These are phyloP conservation scores for Phalacrocorax brasilianus DNA, from an alignment of 2,113 vertebrate genomes.

Conservation along the genomic window DNA sequence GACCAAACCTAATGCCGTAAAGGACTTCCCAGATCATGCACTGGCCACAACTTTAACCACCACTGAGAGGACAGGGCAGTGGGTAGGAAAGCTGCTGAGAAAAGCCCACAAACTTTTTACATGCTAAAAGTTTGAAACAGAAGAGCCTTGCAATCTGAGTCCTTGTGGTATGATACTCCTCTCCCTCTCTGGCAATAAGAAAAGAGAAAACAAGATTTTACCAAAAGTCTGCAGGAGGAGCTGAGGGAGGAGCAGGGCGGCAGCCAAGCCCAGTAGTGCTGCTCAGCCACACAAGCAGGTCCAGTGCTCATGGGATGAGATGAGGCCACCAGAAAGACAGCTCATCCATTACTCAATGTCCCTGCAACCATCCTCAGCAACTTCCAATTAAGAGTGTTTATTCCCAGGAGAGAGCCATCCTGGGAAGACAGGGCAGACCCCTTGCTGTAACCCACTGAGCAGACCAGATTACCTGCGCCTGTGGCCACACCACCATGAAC, in stretches of 20 bases:
- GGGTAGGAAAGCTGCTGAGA: neutral
- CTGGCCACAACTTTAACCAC: no score
- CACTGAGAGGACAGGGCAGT: rapidly evolving
- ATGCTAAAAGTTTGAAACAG: neutral
- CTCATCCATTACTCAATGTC: neutral
- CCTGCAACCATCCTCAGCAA: neutral
- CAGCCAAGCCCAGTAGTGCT: neutral
- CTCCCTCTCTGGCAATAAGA: neutral
- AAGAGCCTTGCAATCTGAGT: neutral
- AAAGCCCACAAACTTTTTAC: neutral
- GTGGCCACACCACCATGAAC: neutral
- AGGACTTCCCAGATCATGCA: neutral
- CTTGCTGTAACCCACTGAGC: neutral
- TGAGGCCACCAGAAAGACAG: neutral
- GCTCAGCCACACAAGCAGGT: neutral
- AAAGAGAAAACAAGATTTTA: neutral
- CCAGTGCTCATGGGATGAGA: neutral
- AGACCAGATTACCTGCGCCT: rapidly evolving
- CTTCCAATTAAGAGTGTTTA: neutral
- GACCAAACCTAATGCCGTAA: neutral
- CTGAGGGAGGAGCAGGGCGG: neutral
- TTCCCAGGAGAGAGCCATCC: neutral
- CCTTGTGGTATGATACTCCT: neutral
- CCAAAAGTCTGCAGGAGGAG: neutral
- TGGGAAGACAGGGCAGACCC: neutral